Conservation (phyloP, 2,888 invertebrate species). For the Aethes cnicana region DNA sequence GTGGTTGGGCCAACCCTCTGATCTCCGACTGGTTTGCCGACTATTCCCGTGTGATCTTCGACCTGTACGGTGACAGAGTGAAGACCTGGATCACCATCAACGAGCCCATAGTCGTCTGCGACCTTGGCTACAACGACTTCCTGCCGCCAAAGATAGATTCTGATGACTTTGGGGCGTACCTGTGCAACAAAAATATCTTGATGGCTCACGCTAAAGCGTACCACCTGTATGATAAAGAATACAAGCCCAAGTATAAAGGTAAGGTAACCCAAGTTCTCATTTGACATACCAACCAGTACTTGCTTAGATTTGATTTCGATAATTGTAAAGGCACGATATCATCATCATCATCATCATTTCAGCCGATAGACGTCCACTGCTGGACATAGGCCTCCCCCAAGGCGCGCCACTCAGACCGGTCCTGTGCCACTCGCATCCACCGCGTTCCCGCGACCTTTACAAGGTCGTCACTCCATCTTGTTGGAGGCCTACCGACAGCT, state of each 20-base stretch:
- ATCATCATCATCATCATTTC: too few relatives aligned
- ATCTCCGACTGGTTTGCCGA: slow-evolving; percentile 84
- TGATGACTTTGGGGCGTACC: slow-evolving; percentile 78
- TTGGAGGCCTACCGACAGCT: too few relatives aligned
- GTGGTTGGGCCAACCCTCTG: slow-evolving; percentile 85
- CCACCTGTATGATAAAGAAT: slow-evolving; percentile 82
- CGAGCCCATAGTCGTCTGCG: slow-evolving; percentile 81
- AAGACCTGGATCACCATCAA: slow-evolving; percentile 88
- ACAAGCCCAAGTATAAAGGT: slow-evolving; percentile 74
- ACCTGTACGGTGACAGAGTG: slow-evolving; percentile 83
- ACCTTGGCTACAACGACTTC: slow-evolving; percentile 57
- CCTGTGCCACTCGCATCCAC: too few relatives aligned
- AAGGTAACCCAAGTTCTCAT: too few relatives aligned
- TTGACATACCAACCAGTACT: too few relatives aligned
- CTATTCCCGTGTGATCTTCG: slow-evolving; percentile 81
- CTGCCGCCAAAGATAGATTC: slow-evolving; percentile 54
- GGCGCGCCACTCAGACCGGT: too few relatives aligned
- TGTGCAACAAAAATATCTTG: slow-evolving; percentile 85
- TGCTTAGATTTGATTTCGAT: too few relatives aligned
- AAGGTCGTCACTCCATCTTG: too few relatives aligned
- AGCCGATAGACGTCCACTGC: too few relatives aligned
- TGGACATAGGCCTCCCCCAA: too few relatives aligned
- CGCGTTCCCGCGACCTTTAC: too few relatives aligned
- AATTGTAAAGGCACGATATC: too few relatives aligned
- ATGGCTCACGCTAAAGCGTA: slow-evolving; percentile 86